A percentile compares a stretch with the other conserved stretches of the same genome.
Evolutionary conservation across 2,888 invertebrate genomes (phyloP).

Genomic region (Helobdella robusta): DNA sequence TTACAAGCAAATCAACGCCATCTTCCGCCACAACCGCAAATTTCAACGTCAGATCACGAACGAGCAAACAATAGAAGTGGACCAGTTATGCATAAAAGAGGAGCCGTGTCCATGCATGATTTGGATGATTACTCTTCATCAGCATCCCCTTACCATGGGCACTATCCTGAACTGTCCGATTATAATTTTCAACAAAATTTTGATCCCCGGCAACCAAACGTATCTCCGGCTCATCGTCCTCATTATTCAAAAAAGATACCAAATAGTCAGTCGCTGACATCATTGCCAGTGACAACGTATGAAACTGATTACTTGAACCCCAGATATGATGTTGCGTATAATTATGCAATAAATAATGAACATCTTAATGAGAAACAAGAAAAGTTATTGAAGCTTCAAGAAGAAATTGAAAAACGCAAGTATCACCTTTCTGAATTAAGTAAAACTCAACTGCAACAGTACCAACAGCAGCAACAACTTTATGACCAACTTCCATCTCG

Average conservation of each 20-base stretch:
- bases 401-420: conserved; percentile 57
- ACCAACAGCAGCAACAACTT: background rate
- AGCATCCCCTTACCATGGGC: conserved; percentile 6
- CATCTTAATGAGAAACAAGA: conserved; percentile 55
- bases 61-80: background rate
- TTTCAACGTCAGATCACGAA: conserved; percentile 4
- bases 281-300: conserved; percentile 25
- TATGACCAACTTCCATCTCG: background rate
- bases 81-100: background rate
- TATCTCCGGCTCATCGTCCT: background rate
- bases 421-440: conserved; percentile 50
- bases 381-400: conserved; percentile 56
- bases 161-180: conserved; percentile 5
- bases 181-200: background rate
- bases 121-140: conserved; percentile 2
- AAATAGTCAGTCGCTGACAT: conserved; percentile 31
- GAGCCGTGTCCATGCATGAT: conserved; percentile 11
- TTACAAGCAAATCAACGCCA: background rate
- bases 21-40: no score
- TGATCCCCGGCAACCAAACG: background rate
- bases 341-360: no score
- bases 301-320: background rate
- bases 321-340: conserved; percentile 11
- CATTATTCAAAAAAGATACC: conserved; percentile 17
- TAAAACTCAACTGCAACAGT: background rate